These are phyloP conservation scores for Listronotus oregonensis DNA, from an alignment of 1,140 invertebrate genomes.

Conservation along the genomic window DNA sequence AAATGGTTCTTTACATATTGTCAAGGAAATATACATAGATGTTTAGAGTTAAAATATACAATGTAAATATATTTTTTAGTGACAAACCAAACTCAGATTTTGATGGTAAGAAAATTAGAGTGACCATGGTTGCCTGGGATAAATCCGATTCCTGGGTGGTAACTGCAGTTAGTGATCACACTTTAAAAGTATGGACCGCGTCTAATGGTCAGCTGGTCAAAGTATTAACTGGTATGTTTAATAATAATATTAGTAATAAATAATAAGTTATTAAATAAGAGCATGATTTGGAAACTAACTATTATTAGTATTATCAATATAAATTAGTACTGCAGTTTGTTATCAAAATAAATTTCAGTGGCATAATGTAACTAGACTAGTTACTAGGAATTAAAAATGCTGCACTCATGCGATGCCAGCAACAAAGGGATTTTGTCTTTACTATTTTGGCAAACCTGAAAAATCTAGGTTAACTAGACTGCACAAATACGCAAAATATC, in stretches of 20 bases:
- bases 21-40: neutral
- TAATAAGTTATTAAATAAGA: too few species aligned
- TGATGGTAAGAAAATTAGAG: constrained; percentile 75
- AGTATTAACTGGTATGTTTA: constrained; percentile 61
- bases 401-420: too few species aligned
- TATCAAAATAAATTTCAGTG: too few species aligned
- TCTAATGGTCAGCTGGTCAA: constrained; percentile 68
- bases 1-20: neutral
- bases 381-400: too few species aligned
- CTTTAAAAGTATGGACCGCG: constrained; percentile 89
- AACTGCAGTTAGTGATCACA: constrained; percentile 84
- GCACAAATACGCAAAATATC: too few species aligned
- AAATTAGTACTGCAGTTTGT: too few species aligned
- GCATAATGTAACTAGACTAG: too few species aligned
- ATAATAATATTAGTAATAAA: neutral
- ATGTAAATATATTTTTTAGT: constrained; percentile 48
- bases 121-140: constrained; percentile 97
- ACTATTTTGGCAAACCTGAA: too few species aligned
- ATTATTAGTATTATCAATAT: too few species aligned
- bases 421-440: too few species aligned
- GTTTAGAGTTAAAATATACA: neutral
- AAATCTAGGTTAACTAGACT: too few species aligned
- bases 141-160: constrained; percentile 84
- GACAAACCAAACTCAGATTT: constrained; percentile 61
- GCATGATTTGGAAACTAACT: too few species aligned